Base-by-base conservation (phyloP, 2,888 invertebrate species). In the Rotaria macrura region DNA sequence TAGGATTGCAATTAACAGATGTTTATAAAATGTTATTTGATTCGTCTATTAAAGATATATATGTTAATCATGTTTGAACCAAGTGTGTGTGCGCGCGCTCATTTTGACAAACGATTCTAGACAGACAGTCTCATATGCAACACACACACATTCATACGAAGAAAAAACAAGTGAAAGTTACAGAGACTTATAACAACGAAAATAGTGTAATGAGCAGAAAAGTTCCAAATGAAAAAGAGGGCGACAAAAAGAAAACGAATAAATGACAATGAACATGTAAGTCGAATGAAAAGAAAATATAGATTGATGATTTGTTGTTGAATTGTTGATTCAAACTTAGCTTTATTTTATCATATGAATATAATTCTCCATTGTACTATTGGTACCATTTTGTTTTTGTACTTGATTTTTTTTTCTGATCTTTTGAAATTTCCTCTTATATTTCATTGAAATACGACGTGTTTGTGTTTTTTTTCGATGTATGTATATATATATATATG, bases 401-500 rank as follows among this genome's bases (percentile, higher is more conserved):
- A 23, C 14, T 1, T n/a, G n/a, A n/a, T n/a, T n/a, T n/a, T n/a
- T n/a, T 1, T 54, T 54, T 52, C 23, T 23, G 2, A 23, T 52
- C 23, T 20, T 52, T 52, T 52, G 0, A 52, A 52, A 52, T 3
- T 54, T 25, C 25, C 23, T 54, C 14, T 54, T 9, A 54, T 20
- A 2, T 17, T 17, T 65, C 34, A 20, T 29, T 65, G 3, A 65
- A 65, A 65, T 65, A 65, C 17, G 34, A 65, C 38, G 65, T 34
- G 20, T 52, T 52, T n/a, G n/a, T n/a, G n/a, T 52, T 52, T 52
- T 52, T 65, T 65, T 65, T 34, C 34, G 6, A 65, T 65, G 34
- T 65, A 65, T 65, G 65, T 65, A 65, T 65, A 65, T 47, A 47
- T n/a, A n/a, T 49, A 49, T 65, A 65, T 65, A 65, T 65, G 65